These are phyloP conservation scores for Rousettus leschenaultii DNA, from an alignment of 2,113 vertebrate species.

Conservation along the genomic window DNA sequence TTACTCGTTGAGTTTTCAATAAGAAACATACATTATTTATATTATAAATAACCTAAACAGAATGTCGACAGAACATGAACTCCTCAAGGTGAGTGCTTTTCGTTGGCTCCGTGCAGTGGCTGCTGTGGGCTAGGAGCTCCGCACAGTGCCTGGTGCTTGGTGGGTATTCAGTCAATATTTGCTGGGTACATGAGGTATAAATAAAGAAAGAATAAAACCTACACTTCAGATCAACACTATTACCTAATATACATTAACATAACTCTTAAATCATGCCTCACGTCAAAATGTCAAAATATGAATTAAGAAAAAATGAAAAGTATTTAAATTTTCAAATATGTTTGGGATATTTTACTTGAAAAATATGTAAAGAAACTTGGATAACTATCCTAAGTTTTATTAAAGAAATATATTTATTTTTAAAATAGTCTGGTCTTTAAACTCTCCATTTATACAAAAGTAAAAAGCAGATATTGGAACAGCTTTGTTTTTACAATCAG, in stretches of 20 bases:
- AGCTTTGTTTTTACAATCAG: background rate
- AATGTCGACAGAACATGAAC: background rate
- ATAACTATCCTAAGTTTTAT: slow-evolving; percentile 5
- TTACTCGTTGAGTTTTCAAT: background rate
- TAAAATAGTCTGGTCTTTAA: background rate
- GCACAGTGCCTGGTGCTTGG: background rate
- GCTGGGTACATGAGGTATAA: background rate
- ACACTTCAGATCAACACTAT: background rate
- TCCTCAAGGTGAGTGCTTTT: background rate
- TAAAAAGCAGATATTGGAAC: background rate
- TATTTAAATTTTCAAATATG: slow-evolving; percentile 39
- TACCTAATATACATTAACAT: background rate
- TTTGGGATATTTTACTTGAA: slow-evolving; percentile 26
- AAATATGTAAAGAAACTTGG: background rate
- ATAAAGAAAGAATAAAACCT: background rate
- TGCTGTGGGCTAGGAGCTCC: background rate
- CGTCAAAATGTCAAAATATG: slow-evolving; percentile 4
- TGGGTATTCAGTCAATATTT: background rate
- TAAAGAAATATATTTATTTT: background rate
- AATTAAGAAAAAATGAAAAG: slow-evolving; percentile 43
- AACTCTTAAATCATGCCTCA: background rate
- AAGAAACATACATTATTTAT: background rate
- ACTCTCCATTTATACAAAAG: background rate
- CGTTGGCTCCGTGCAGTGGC: background rate
- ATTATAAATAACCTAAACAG: background rate